A percentile compares a stretch with the other conserved stretches of the same genome.
These are phyloP conservation scores for Mesocricetus auratus DNA, from an alignment of 2,113 vertebrate species.

Conservation along the genomic window DNA sequence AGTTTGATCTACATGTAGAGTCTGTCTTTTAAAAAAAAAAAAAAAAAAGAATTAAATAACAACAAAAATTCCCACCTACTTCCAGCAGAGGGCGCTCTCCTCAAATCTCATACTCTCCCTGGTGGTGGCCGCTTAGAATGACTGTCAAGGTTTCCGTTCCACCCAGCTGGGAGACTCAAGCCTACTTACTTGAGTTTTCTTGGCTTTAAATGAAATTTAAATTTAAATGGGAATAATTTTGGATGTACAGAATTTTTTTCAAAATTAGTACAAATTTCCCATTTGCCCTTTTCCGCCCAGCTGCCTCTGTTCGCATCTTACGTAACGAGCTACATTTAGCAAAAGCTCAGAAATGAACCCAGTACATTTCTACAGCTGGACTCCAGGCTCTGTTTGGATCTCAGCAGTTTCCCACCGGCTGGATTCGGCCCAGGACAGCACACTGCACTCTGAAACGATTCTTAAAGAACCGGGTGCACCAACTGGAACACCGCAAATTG, in stretches of 20 bases:
- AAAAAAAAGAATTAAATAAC: neutral
- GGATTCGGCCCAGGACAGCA: neutral
- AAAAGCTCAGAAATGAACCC: neutral
- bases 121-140: neutral
- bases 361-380: neutral
- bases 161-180: neutral
- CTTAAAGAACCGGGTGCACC: neutral
- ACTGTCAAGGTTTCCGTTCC: neutral
- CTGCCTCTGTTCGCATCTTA: neutral
- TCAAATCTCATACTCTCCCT: neutral
- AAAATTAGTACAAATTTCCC: neutral
- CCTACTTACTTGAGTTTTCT: slow-evolving; percentile 26
- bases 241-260: slow-evolving; percentile 24
- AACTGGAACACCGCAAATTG: neutral
- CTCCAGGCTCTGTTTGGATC: neutral
- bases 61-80: neutral
- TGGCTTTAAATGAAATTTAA: slow-evolving; percentile 33
- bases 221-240: slow-evolving; percentile 26
- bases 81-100: slow-evolving; percentile 62
- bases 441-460: neutral
- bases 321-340: neutral
- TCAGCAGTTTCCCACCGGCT: neutral
- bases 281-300: neutral
- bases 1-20: neutral
- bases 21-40: neutral